A percentile compares a stretch with the other conserved stretches of the same genome.
These are phyloP conservation scores for Temnothorax curvispinosus DNA, from an alignment of 1,140 invertebrate genomes.

Conservation along the genomic window DNA sequence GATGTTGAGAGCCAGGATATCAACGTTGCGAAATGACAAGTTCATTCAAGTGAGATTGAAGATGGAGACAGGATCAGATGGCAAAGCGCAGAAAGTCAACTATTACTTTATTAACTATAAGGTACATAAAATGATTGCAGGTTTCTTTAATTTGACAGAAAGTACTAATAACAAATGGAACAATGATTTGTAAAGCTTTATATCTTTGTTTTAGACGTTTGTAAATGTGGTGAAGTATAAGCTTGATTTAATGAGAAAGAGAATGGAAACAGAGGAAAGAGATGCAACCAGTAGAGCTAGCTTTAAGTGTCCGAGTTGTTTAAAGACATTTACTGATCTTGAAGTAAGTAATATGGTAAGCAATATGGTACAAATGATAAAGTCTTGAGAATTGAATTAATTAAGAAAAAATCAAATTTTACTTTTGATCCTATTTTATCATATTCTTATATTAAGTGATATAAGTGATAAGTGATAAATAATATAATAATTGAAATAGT, in stretches of 20 bases:
- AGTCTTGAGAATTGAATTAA: not conserved
- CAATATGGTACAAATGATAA: not conserved
- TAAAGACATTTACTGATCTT: conserved; percentile 96
- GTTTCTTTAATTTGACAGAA: not conserved
- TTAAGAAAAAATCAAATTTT: conserved; percentile 18
- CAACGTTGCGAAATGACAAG: conserved; percentile 95
- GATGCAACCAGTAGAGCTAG: conserved; percentile 97
- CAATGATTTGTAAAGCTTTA: too few relatives aligned
- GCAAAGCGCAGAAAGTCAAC: conserved; percentile 98
- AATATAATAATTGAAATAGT: conserved; percentile 3
- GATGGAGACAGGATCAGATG: conserved; percentile 98
- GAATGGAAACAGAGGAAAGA: conserved; percentile 97
- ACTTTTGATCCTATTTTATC: not conserved
- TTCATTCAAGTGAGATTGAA: conserved; percentile 96
- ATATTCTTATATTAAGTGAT: not conserved
- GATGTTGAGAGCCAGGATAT: conserved; percentile 95
- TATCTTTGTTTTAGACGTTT: conserved; percentile 88
- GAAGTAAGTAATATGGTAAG: conserved; percentile 88
- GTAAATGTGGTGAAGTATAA: conserved; percentile 99
- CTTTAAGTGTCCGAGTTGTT: conserved; percentile 96
- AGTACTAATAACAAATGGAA: not conserved
- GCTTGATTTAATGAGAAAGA: conserved; percentile 97
- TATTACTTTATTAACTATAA: conserved; percentile 99
- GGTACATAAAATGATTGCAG: conserved; percentile 79
- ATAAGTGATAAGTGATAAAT: not conserved